A percentile compares a stretch with the other conserved stretches of the same genome.
Evolutionary conservation across 64 coral and sea anemone genomes (phyloP).

Genomic region (Dendronephthya gigantea): DNA sequence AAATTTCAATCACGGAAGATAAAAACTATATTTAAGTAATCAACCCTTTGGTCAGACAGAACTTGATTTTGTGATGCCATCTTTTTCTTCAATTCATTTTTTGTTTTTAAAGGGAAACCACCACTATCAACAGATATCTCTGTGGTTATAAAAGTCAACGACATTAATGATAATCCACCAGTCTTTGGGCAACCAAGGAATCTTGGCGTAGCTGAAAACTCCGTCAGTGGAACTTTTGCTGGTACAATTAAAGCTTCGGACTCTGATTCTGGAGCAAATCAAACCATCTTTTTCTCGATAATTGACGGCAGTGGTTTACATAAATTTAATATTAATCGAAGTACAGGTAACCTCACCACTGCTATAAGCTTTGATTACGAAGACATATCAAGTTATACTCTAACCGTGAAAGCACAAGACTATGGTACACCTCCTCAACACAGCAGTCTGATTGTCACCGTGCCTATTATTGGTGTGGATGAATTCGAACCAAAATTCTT

Average conservation of each 20-base stretch:
- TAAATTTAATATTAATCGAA: neutral
- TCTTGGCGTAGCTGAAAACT: neutral
- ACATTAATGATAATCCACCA: slow-evolving; percentile 7
- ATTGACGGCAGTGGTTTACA: neutral
- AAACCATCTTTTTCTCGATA: neutral
- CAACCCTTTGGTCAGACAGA: no score
- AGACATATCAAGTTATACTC: neutral
- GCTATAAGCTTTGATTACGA: neutral
- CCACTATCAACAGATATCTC: neutral
- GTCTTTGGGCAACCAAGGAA: neutral
- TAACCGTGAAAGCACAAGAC: neutral
- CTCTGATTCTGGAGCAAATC: neutral
- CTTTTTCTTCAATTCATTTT: no score
- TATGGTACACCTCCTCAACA: neutral
- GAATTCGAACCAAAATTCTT: neutral
- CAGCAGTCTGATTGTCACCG: neutral
- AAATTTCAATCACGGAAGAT: no score
- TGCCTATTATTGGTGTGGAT: neutral
- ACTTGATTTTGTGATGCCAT: no score
- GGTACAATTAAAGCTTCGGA: neutral
- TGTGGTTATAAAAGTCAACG: neutral
- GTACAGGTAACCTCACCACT: neutral
- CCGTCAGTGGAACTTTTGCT: neutral
- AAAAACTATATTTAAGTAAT: no score
- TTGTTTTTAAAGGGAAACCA: neutral